Percentiles rank a stretch among this genome's conserved stretches.
Evolutionary conservation across 2,797 vertebrate species (phyloP).

Genomic region (Periparus ater): DNA sequence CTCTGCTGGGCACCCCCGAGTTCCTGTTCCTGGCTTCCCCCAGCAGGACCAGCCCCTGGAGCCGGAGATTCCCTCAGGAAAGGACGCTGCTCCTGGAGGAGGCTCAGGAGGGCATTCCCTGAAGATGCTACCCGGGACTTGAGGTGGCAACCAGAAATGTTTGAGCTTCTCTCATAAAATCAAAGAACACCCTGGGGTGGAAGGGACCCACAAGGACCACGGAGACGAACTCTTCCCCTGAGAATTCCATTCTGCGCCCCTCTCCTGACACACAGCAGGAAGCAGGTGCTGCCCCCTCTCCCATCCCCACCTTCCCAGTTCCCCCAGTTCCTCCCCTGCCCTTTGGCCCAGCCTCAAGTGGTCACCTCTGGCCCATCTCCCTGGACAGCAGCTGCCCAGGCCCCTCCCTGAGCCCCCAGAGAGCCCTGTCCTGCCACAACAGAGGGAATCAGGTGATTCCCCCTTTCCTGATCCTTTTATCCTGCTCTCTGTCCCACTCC

Average conservation of each 20-base stretch:
- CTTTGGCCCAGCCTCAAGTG: neutral
- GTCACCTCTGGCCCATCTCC: neutral
- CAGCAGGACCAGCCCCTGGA: neutral
- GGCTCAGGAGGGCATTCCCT: neutral
- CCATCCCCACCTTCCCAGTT: neutral
- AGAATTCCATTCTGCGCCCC: no score
- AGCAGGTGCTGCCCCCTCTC: neutral
- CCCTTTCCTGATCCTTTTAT: neutral
- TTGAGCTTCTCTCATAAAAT: neutral
- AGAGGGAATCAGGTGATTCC: neutral
- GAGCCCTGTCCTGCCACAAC: fast-evolving
- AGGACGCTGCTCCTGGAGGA: neutral
- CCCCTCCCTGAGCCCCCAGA: neutral
- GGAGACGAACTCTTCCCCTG: neutral
- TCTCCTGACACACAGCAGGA: neutral
- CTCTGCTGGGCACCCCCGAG: neutral
- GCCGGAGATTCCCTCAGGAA: neutral
- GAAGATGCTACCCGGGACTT: neutral
- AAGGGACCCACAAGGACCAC: neutral
- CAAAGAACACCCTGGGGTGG: neutral
- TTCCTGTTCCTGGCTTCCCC: neutral
- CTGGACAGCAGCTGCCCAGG: neutral
- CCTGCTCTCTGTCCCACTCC: fast-evolving
- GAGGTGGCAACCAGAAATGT: fast-evolving
- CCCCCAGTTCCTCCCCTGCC: neutral